These are phyloP conservation scores for Notothenia rossii DNA, from an alignment of 2,113 vertebrate species.

Conservation along the genomic window DNA sequence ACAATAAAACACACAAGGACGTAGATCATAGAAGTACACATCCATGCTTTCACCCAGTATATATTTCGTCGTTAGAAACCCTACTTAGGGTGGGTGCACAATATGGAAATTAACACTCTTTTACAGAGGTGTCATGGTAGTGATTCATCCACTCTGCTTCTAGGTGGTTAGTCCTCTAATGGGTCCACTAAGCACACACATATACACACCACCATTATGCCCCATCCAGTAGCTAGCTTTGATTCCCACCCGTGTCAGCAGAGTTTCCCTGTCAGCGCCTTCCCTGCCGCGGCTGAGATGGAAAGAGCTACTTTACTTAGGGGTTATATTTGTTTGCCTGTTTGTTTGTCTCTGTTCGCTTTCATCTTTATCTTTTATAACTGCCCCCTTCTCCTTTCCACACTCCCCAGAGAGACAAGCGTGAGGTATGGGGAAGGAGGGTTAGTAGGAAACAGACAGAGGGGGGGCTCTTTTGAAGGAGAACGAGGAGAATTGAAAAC, in stretches of 20 bases:
- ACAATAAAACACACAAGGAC: slow-evolving; percentile 57
- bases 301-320: slow-evolving; percentile 82
- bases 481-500: slow-evolving; percentile 79
- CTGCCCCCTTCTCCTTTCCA: slow-evolving; percentile 75
- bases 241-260: slow-evolving; percentile 71
- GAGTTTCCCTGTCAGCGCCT: slow-evolving; percentile 68
- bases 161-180: slow-evolving; percentile 66
- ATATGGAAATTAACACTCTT: slow-evolving; percentile 52
- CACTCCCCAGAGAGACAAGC: slow-evolving; percentile 74
- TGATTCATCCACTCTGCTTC: slow-evolving; percentile 53
- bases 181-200: slow-evolving; percentile 55
- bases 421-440: slow-evolving; percentile 27
- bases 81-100: slow-evolving; percentile 13
- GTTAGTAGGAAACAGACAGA: slow-evolving; percentile 35
- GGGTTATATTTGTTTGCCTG: slow-evolving; percentile 83
- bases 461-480: slow-evolving; percentile 77
- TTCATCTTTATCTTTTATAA: slow-evolving; percentile 86
- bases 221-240: slow-evolving; percentile 58
- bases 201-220: slow-evolving; percentile 12
- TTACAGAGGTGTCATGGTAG: slow-evolving; percentile 33
- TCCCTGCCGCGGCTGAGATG: slow-evolving; percentile 71
- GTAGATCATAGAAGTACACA: slow-evolving; percentile 49
- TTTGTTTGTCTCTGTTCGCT: slow-evolving; percentile 82
- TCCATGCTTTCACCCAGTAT: slow-evolving; percentile 38
- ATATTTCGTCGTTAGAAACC: slow-evolving; percentile 40